phyloP scores from a whole-genome alignment of 2,113 vertebrate genomes.

The Neofelis nebulosa region DNA sequence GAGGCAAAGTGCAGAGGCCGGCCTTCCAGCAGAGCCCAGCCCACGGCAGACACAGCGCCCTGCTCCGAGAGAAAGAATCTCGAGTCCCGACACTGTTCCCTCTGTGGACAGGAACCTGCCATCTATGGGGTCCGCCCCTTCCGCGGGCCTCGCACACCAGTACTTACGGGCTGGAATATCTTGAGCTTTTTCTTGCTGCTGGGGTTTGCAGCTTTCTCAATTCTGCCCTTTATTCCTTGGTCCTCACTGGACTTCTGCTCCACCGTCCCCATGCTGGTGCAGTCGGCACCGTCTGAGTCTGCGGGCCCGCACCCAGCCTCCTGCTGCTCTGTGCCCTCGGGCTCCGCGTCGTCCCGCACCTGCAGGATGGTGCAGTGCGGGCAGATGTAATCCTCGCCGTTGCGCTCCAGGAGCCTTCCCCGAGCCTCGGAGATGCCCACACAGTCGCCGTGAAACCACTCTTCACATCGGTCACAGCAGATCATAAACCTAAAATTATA shows the following conservation, averaged over 20 bases:
- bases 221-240: conserved; percentile 90
- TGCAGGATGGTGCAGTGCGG: conserved; percentile 92
- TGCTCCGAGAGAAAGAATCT: no score
- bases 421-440: conserved; percentile 92
- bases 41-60: fast-evolving
- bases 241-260: conserved; percentile 87
- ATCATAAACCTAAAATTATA: conserved; percentile 93
- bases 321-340: conserved; percentile 70
- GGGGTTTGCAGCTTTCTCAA: conserved; percentile 91
- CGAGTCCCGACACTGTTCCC: no score
- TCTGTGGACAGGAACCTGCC: background rate
- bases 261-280: conserved; percentile 83
- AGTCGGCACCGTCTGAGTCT: conserved; percentile 79
- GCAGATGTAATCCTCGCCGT: conserved; percentile 93
- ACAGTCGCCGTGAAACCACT: conserved; percentile 96
- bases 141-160: background rate
- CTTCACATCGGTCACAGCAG: conserved; percentile 94
- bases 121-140: fast-evolving
- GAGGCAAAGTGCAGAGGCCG: background rate
- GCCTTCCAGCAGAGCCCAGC: background rate
- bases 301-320: conserved; percentile 67
- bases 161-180: conserved; percentile 99
- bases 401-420: conserved; percentile 88
- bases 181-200: conserved; percentile 99
- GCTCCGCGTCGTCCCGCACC: conserved; percentile 86